These are phyloP conservation scores for Mellilla xanthometata DNA, from an alignment of 2,888 invertebrate genomes.

Conservation along the genomic window DNA sequence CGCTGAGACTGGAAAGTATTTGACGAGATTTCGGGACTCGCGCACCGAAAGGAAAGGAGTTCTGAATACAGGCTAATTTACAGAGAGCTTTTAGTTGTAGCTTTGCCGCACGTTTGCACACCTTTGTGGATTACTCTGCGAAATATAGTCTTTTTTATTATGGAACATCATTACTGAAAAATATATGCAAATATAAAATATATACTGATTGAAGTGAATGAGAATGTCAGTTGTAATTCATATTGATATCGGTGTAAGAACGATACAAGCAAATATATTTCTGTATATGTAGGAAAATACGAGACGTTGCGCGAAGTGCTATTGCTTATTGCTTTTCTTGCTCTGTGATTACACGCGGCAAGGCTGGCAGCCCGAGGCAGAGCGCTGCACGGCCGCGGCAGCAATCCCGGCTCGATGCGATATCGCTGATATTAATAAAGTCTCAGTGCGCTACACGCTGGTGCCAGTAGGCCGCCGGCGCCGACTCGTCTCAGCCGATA, in stretches of 20 bases:
- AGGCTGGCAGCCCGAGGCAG: conserved; percentile 37
- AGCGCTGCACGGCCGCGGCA: conserved; percentile 13
- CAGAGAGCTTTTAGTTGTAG: conserved; percentile 21
- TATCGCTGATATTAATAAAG: conserved; percentile 64
- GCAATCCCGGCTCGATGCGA: conserved; percentile 36
- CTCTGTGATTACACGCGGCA: conserved; percentile 20
- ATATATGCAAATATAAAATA: no score
- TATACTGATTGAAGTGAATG: no score
- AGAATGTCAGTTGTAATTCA: no score
- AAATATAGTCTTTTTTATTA: no score
- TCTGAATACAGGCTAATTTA: conserved; percentile 20
- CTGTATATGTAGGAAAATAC: background rate
- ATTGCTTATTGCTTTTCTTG: conserved; percentile 1
- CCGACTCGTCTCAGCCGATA: conserved; percentile 65
- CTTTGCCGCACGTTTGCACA: conserved; percentile 3
- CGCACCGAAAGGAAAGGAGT: conserved; percentile 11
- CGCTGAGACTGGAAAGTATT: conserved; percentile 19
- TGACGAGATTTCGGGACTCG: conserved; percentile 26
- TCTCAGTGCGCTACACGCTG: conserved; percentile 31
- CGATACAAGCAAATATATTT: no score
- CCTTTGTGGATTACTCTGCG: background rate
- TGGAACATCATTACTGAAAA: no score
- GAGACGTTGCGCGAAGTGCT: background rate
- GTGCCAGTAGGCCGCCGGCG: conserved; percentile 47
- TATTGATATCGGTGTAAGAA: no score